Conservation (phyloP, 2,113 vertebrate species). For the Pimephales promelas region DNA sequence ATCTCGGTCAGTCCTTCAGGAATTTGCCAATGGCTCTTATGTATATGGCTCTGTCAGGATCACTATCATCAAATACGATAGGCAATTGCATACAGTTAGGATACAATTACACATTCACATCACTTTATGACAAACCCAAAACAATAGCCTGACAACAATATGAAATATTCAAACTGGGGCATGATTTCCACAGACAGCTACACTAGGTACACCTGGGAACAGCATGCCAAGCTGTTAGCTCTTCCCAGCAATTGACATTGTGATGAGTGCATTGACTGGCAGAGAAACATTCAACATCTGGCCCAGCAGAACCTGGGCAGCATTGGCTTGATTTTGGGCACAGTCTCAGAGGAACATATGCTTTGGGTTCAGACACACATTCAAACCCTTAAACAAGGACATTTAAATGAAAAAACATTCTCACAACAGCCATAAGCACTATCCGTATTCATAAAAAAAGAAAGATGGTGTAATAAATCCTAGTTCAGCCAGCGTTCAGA, state of each 20-base stretch:
- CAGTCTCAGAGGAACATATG: conserved; percentile 40
- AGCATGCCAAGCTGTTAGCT: conserved; percentile 20
- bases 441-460: not conserved
- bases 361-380: conserved; percentile 21
- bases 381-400: conserved; percentile 31
- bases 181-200: conserved; percentile 12
- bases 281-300: conserved; percentile 25
- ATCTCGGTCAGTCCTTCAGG: too few relatives aligned
- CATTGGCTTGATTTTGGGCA: not conserved
- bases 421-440: not conserved
- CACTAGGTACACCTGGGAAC: conserved; percentile 28
- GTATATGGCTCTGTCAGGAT: too few relatives aligned
- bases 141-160: conserved; percentile 6
- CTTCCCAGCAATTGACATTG: not conserved
- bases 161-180: conserved; percentile 38
- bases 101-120: not conserved
- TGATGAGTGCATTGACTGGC: conserved; percentile 2
- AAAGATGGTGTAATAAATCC: not conserved
- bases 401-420: conserved; percentile 17
- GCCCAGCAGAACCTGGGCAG: not conserved
- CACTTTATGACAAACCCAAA: not conserved
- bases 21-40: too few relatives aligned
- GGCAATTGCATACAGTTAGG: too few relatives aligned
- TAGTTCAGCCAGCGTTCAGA: conserved; percentile 15
- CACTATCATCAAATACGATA: too few relatives aligned